A percentile compares a stretch with the other conserved stretches of the same genome.
These are phyloP conservation scores for Iphiclides podalirius DNA, from an alignment of 2,888 invertebrate species.

Conservation along the genomic window DNA sequence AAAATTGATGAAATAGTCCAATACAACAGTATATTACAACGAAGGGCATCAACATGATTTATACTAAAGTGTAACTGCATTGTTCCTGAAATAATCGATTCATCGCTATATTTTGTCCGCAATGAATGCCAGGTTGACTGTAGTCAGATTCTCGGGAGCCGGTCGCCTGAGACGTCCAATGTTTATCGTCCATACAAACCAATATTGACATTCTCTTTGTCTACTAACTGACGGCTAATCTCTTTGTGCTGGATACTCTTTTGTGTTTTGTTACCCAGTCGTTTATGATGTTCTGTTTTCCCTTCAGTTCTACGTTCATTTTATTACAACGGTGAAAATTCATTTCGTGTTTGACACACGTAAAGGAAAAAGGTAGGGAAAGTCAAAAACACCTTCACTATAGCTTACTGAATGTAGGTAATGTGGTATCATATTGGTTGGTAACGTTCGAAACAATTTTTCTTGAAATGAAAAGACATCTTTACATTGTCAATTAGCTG, in stretches of 20 bases:
- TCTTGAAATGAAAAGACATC: no score
- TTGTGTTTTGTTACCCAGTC: constrained; percentile 45
- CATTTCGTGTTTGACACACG: neutral
- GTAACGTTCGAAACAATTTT: no score
- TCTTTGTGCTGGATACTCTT: constrained; percentile 60
- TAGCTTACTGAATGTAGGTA: no score
- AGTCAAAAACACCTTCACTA: neutral
- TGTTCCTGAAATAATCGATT: constrained; percentile 55
- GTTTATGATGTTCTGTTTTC: constrained; percentile 35
- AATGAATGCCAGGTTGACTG: constrained; percentile 35
- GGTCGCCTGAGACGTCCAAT: constrained; percentile 49
- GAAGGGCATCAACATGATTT: no score
- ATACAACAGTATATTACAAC: no score
- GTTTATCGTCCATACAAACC: constrained; percentile 65
- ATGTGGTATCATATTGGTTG: no score
- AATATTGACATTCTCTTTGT: constrained; percentile 75
- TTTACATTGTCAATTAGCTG: no score
- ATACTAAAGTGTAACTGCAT: no score
- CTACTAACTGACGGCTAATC: constrained; percentile 65
- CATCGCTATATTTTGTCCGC: constrained; percentile 43
- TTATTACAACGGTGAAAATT: no score
- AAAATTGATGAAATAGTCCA: no score
- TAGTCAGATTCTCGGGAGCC: constrained; percentile 59
- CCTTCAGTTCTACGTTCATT: constrained; percentile 17
- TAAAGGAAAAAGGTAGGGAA: neutral